phyloP scores from a whole-genome alignment of 2,797 vertebrate genomes.

The Australoheros facetus region DNA sequence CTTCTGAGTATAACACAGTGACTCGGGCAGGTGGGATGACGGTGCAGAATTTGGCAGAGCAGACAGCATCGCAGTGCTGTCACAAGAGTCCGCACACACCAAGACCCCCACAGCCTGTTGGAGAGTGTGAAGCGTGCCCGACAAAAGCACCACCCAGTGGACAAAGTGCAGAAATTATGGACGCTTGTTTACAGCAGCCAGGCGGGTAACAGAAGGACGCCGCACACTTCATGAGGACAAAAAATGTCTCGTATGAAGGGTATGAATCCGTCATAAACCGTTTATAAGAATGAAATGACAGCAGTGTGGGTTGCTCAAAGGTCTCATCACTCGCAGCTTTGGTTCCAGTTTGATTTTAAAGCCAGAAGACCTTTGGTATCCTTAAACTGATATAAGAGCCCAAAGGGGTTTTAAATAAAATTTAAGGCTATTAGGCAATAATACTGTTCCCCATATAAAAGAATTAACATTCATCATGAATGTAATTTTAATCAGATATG shows the following conservation, averaged over 20 bases:
- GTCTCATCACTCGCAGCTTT: background rate
- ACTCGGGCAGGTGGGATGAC: conserved; percentile 32
- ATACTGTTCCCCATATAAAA: background rate
- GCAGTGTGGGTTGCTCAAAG: background rate
- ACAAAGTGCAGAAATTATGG: background rate
- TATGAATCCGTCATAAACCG: background rate
- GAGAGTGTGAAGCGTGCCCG: background rate
- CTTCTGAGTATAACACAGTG: background rate
- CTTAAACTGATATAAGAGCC: background rate
- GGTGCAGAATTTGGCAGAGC: conserved; percentile 36
- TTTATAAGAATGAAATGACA: background rate
- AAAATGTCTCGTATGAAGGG: background rate
- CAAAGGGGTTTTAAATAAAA: background rate
- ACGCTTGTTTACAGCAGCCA: background rate
- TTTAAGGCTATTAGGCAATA: background rate
- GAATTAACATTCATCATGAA: background rate
- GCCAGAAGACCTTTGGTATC: background rate
- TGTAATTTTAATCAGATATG: background rate
- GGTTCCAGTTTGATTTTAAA: background rate
- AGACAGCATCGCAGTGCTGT: conserved; percentile 17
- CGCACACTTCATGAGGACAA: background rate
- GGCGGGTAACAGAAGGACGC: background rate
- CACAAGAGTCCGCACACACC: conserved; percentile 2
- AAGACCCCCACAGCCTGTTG: background rate
- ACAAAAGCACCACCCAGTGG: conserved; percentile 62